Base-by-base conservation (phyloP, 2,888 invertebrate genomes). In the Plagodis pulveraria region DNA sequence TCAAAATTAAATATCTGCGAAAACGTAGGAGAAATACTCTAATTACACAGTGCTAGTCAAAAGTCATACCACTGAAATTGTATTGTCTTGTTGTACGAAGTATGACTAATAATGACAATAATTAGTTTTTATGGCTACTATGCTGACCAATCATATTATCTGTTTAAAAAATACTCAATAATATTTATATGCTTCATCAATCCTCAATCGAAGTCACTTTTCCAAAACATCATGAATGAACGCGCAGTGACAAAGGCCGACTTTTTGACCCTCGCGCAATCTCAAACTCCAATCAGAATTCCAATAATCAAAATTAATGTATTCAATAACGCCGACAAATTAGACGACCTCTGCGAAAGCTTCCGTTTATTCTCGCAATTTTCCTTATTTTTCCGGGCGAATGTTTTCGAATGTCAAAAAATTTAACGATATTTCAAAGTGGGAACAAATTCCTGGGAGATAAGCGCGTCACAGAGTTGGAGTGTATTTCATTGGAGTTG, bases 401-500 rank as follows among this genome's bases (percentile, higher is more conserved):
- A 74, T 81, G 79, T 83, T 84, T 81, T 78, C 73, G 69, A 78
- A 82, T 73, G 78, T 81, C 83, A 84, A 85, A 77, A 87, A 83
- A 85, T 80, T 74, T 74, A 66, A 78, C 79, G 80, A 86, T 87
- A 87, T 87, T 88, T 86, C 86, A 83, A 80, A 82, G 75, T 69
- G 73, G 72, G 77, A 80, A 81, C 79, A 82, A 87, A 85, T 84
- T 87, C 80, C 71, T 58, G 50, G 55, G 72, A 80, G 86, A 86
- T 86, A 86, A 85, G 80, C 72, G 66, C 65, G 77, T 74, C 74
- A 71, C 74, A 75, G 75, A 86, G 81, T 86, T 72, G 74, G 75
- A 65, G 78, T 78, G 81, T 84, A 83, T 85, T 87, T 83, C 86
- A 86, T 80, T 85, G 79, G 83, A 89, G 84, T 88, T 87, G 83